Evolutionary conservation across 2,888 invertebrate genomes (phyloP), one percentile per base, ranked within the genome.

Genomic region (Amiota mariae): DNA sequence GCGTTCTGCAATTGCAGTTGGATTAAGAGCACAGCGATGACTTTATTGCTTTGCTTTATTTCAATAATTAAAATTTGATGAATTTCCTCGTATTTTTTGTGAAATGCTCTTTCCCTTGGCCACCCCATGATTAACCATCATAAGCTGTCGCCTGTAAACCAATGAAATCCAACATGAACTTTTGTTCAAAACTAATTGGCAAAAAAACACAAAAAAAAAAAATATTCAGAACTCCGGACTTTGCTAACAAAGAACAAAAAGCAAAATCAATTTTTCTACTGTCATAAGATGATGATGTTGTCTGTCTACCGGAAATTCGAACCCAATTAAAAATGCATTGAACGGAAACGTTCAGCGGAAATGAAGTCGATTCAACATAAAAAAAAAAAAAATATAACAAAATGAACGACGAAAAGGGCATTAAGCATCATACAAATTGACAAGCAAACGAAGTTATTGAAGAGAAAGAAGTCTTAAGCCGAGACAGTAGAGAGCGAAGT

Each of bases 281-380:
- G 67, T 68, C 67, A 68, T 15, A 66, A 24, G 59, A 36, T 36
- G 36, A 36, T 36, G 36, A 36, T 36, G 36, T 36, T 77, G 75
- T 59, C 71, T 73, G 67, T 51, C 20, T 70, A 71, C 75, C 74
- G 79, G 82, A 83, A 81, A 82, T 80, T 80, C 70, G 80, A 83
- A 78, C 76, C 82, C 82, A 83, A 83, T 83, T 83, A 85, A 82
- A 80, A 82, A 75, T 82, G 80, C 78, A 81, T 79, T 80, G 76
- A 76, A 76, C 76, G 81, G 72, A 79, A 77, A 79, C 73, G 79
- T 77, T 2, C 81, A 75, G 77, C 36, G 36, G 75, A 78, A 77
- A 81, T 75, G 79, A 70, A 66, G 70, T 15, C 18, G 59, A 20
- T 18, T 59, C 51, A 48, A 66, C n/a, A 15, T 2, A 51, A 13